phyloP scores from a whole-genome alignment of 2,888 invertebrate genomes.

The Sinotaia quadrata region DNA sequence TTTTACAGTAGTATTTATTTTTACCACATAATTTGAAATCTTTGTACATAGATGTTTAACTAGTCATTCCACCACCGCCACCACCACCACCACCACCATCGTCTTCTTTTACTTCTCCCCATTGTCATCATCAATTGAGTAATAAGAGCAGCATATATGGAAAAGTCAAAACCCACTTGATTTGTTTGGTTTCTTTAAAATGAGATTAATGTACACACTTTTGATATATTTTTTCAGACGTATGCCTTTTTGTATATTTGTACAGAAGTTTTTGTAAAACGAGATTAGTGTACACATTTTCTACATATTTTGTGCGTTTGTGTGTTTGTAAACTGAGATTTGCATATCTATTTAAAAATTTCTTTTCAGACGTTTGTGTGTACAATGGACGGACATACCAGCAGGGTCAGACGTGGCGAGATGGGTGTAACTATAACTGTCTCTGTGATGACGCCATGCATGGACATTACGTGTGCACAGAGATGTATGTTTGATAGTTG shows the following conservation, averaged over 20 bases:
- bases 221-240: not conserved
- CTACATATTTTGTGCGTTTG: not conserved
- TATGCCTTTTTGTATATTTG: not conserved
- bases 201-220: too few relatives aligned
- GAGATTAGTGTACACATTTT: not conserved
- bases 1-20: too few relatives aligned
- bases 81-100: too few relatives aligned
- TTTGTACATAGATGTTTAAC: too few relatives aligned
- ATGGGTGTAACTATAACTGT: constrained; percentile 39
- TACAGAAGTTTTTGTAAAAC: not conserved
- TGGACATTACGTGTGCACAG: constrained; percentile 39
- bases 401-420: constrained; percentile 39
- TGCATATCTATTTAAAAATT: not conserved
- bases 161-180: too few relatives aligned
- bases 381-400: constrained; percentile 36
- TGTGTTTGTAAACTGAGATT: not conserved
- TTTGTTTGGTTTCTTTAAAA: too few relatives aligned
- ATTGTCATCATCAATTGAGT: too few relatives aligned
- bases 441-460: constrained; percentile 32
- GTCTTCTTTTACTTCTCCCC: too few relatives aligned
- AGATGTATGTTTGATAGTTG: constrained; percentile 30
- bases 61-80: too few relatives aligned
- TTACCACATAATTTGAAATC: too few relatives aligned
- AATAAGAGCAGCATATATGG: too few relatives aligned
- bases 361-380: constrained; percentile 25